These are phyloP conservation scores for Prosapia bicincta DNA, from an alignment of 2,888 invertebrate species.

Conservation along the genomic window DNA sequence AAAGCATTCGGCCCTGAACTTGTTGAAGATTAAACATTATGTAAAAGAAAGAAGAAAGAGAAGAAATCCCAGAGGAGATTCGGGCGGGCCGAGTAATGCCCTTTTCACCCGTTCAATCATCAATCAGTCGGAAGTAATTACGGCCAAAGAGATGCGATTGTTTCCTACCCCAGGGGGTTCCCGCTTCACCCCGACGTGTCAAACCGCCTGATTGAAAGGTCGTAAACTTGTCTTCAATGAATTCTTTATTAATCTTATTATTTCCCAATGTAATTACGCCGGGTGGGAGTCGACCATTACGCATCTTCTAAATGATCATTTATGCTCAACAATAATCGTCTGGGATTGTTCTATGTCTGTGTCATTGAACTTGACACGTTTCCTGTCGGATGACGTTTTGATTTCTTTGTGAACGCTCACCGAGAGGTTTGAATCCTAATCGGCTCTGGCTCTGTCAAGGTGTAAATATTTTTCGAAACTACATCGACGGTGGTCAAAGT, in stretches of 20 bases:
- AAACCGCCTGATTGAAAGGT: background rate
- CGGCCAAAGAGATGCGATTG: background rate
- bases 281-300: background rate
- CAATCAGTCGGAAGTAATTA: background rate
- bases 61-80: background rate
- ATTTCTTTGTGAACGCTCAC: too few species aligned
- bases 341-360: background rate
- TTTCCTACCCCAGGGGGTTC: background rate
- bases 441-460: too few species aligned
- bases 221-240: background rate
- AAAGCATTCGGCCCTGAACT: background rate
- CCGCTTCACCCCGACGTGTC: background rate
- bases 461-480: too few species aligned
- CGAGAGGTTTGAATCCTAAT: too few species aligned
- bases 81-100: background rate
- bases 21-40: background rate
- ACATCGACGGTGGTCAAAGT: too few species aligned
- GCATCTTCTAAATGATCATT: background rate
- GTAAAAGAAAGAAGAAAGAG: background rate
- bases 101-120: constrained; percentile 2
- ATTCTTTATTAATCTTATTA: constrained; percentile 2
- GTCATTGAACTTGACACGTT: background rate
- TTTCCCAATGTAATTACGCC: background rate
- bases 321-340: background rate
- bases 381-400: background rate